These are phyloP conservation scores for Berghia stephanieae DNA, from an alignment of 1,140 invertebrate genomes.

Conservation along the genomic window DNA sequence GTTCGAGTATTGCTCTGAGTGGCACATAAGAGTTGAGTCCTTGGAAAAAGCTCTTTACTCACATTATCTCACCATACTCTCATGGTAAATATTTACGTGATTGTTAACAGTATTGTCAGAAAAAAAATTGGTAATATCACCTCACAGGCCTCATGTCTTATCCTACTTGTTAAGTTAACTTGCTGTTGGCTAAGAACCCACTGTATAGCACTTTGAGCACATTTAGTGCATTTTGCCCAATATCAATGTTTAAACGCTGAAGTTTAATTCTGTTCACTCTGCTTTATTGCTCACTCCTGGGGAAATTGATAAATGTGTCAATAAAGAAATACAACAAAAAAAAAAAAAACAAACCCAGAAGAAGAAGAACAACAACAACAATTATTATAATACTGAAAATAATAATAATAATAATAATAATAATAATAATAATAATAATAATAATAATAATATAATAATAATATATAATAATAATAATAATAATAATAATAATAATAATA, in stretches of 20 bases:
- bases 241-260: background rate
- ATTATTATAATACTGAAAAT: background rate
- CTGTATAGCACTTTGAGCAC: too few relatives aligned
- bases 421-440: background rate
- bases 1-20: too few relatives aligned
- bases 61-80: background rate
- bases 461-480: background rate
- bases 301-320: background rate
- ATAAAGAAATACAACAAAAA: background rate
- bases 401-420: background rate
- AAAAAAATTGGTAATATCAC: too few relatives aligned
- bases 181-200: too few relatives aligned
- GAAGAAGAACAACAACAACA: background rate
- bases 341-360: background rate
- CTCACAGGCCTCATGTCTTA: too few relatives aligned
- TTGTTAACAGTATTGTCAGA: background rate
- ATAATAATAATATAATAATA: too few relatives aligned
- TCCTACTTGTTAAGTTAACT: too few relatives aligned
- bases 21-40: too few relatives aligned
- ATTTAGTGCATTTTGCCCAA: background rate
- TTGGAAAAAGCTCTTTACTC: too few relatives aligned
- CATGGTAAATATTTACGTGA: background rate
- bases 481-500: background rate
- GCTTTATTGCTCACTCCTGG: background rate
- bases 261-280: background rate